Evolutionary conservation across 2,888 invertebrate species (phyloP).

Genomic region (Timema cristinae): DNA sequence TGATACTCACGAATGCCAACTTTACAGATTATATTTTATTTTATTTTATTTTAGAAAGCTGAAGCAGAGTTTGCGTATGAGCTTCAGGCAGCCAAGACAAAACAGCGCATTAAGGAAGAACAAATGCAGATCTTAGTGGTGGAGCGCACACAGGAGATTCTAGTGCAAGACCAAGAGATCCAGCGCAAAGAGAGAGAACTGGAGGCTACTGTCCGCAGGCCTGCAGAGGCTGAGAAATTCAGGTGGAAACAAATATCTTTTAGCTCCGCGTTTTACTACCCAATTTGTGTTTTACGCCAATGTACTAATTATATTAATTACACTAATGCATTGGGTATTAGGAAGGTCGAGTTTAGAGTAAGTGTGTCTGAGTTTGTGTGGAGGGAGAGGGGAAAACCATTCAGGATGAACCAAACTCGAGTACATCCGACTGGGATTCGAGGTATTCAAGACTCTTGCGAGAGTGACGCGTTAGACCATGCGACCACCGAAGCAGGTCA

Average conservation of each 20-base stretch:
- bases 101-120: slow-evolving; percentile 93
- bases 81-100: slow-evolving; percentile 91
- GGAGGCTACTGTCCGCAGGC: slow-evolving; percentile 88
- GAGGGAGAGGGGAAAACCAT: too few relatives aligned
- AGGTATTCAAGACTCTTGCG: too few relatives aligned
- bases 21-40: too few relatives aligned
- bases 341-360: too few relatives aligned
- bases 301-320: too few relatives aligned
- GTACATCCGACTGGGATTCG: too few relatives aligned
- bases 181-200: slow-evolving; percentile 85
- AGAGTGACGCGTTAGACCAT: too few relatives aligned
- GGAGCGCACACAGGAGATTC: slow-evolving; percentile 88
- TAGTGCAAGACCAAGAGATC: slow-evolving; percentile 95
- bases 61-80: slow-evolving; percentile 93
- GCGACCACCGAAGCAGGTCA: too few relatives aligned
- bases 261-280: background rate
- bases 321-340: too few relatives aligned
- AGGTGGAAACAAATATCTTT: slow-evolving; percentile 39
- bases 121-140: slow-evolving; percentile 95
- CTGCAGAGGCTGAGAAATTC: slow-evolving; percentile 93
- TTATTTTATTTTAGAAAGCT: slow-evolving; percentile 55
- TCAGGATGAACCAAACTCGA: too few relatives aligned
- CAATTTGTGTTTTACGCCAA: background rate
- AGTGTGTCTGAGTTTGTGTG: too few relatives aligned
- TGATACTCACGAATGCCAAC: too few relatives aligned